These are phyloP conservation scores for Dilophus febrilis DNA, from an alignment of 2,888 invertebrate genomes.

Conservation along the genomic window DNA sequence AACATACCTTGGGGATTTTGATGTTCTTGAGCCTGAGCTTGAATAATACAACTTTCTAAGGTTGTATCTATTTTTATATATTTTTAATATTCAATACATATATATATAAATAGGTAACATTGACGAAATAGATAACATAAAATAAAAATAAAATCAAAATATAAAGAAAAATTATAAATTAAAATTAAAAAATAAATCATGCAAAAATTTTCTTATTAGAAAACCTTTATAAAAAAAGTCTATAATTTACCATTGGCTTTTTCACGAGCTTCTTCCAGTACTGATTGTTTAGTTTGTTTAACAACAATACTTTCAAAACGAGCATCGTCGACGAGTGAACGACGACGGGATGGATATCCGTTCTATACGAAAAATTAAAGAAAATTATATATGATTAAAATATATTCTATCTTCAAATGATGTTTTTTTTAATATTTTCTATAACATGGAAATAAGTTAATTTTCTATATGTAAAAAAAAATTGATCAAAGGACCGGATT, in stretches of 20 bases:
- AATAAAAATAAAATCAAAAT: conserved; percentile 10
- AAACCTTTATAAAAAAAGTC: not conserved
- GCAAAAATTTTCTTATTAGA: not conserved
- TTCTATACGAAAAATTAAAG: conserved; percentile 52
- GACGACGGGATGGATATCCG: conserved; percentile 87
- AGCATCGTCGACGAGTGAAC: conserved; percentile 94
- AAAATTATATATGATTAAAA: conserved; percentile 7
- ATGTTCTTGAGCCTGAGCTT: conserved; percentile 31
- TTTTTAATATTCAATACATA: too few species aligned
- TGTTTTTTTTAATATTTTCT: not conserved
- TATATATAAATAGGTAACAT: conserved; percentile 11
- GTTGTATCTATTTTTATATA: conserved; percentile 35
- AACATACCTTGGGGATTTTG: conserved; percentile 10
- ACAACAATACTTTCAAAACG: conserved; percentile 92
- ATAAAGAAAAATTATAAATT: conserved; percentile 1
- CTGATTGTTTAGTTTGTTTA: conserved; percentile 85
- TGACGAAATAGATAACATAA: conserved; percentile 14
- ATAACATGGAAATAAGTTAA: not conserved
- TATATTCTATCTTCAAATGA: not conserved
- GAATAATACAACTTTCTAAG: conserved; percentile 45
- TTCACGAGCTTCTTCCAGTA: conserved; percentile 77
- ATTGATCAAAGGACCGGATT: too few species aligned
- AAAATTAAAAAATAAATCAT: conserved; percentile 3
- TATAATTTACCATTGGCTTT: conserved; percentile 62
- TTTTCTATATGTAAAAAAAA: not conserved